Evolutionary conservation across 1,140 invertebrate species (phyloP).

Genomic region (Anthonomus grandis): DNA sequence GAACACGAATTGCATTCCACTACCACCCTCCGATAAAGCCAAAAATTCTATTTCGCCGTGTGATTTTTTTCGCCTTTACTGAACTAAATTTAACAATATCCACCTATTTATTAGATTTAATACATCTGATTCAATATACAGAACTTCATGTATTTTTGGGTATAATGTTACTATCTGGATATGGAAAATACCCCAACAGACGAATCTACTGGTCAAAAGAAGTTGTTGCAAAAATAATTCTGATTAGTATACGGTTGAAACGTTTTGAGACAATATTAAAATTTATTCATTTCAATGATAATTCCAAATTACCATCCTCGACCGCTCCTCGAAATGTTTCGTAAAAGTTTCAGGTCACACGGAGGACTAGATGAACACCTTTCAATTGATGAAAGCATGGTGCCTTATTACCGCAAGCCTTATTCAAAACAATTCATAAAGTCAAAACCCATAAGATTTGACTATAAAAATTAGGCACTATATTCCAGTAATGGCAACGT

Average conservation of each 20-base stretch:
- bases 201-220: neutral
- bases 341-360: neutral
- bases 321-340: no score
- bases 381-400: no score
- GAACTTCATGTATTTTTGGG: no score
- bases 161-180: no score
- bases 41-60: neutral
- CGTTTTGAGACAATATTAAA: neutral
- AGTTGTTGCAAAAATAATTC: neutral
- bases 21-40: neutral
- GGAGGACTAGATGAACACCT: conserved; percentile 4
- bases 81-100: no score
- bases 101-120: no score
- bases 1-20: neutral
- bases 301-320: neutral
- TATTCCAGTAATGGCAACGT: neutral
- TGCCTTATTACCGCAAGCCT: neutral
- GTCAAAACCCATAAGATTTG: neutral
- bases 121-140: no score
- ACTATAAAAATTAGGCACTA: conserved; percentile 12
- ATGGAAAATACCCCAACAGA: neutral
- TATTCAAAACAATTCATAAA: conserved; percentile 15
- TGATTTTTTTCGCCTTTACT: neutral
- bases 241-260: neutral
- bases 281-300: neutral